Base-by-base conservation (phyloP, 2,113 vertebrate genomes). In the Axis porcinus region DNA sequence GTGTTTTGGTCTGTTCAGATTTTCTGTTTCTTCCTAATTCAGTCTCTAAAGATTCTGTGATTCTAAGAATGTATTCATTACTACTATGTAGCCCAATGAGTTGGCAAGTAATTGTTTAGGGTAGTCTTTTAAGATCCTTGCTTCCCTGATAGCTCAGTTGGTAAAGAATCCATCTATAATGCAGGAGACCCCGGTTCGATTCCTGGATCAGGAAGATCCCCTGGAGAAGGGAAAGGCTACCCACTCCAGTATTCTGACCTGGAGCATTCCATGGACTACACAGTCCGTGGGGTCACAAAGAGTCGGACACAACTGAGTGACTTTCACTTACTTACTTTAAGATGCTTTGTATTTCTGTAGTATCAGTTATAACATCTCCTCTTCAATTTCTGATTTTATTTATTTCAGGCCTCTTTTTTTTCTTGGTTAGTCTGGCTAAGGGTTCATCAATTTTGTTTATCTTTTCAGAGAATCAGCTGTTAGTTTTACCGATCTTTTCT, bases 171-270 rank as follows among this genome's bases (percentile, higher is more conserved):
- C 36, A 40, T 6, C 67, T 40, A 21, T 21, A 40, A 40, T 23
- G 36, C 36, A 74, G 67, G 21, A 40, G 67, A 74, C n/a, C 36
- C 67, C 0, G 0, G 36, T 40, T 74, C 0, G 0, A 70, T 74
- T 74, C 67, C 21, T 25, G 36, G 67, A 40, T 74, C 67, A 40
- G 0, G 67, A 74, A 25, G 36, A 74, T 23, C 10, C 5, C 21
- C 67, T 40, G 67, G 21, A 74, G 67, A 74, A 40, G 36, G 36
- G 36, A 40, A 40, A 74, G 36, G 67, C 36, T 74, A 40, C 67
- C n/a, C 36, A 74, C 67, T 74, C 67, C 36, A 25, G 67, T 40
- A 40, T 74, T 74, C 67, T 74, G 36, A 40, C 67, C 67, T 40
- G 21, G 36, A 74, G n/a, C 25, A 74, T 40, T 40, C 36, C 36